These are phyloP conservation scores for Hippocampus kuda DNA, from an alignment of 2,797 vertebrate genomes.

Conservation along the genomic window DNA sequence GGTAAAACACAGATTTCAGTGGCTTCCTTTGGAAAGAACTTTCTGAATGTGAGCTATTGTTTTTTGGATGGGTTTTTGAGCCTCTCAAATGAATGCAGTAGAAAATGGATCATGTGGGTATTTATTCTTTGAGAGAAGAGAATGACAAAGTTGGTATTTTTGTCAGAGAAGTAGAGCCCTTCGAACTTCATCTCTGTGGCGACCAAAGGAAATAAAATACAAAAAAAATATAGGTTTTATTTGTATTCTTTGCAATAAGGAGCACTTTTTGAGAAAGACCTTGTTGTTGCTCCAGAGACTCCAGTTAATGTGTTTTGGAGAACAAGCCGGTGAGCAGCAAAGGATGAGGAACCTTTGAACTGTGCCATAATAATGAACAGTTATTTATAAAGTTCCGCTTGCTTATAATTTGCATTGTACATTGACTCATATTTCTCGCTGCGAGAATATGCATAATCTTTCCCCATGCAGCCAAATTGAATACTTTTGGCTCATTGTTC, in stretches of 20 bases:
- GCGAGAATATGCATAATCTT: conserved; percentile 43
- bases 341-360: conserved; percentile 33
- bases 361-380: conserved; percentile 35
- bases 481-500: conserved; percentile 31
- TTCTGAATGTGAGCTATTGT: not conserved
- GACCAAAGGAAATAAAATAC: not conserved
- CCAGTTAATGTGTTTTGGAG: not conserved
- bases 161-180: not conserved
- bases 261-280: not conserved
- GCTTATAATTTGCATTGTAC: conserved; percentile 55
- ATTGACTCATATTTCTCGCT: conserved; percentile 39
- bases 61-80: not conserved
- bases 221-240: not conserved
- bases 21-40: not conserved
- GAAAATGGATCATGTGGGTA: not conserved
- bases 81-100: not conserved
- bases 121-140: not conserved
- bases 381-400: conserved; percentile 29
- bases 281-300: not conserved
- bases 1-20: not conserved
- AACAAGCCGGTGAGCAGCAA: conserved; percentile 18
- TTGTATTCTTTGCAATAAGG: not conserved
- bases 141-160: not conserved
- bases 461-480: conserved; percentile 20
- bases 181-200: not conserved